Base-by-base conservation (phyloP, 2,797 vertebrate species). In the Parauchenoglanis ngamensis region DNA sequence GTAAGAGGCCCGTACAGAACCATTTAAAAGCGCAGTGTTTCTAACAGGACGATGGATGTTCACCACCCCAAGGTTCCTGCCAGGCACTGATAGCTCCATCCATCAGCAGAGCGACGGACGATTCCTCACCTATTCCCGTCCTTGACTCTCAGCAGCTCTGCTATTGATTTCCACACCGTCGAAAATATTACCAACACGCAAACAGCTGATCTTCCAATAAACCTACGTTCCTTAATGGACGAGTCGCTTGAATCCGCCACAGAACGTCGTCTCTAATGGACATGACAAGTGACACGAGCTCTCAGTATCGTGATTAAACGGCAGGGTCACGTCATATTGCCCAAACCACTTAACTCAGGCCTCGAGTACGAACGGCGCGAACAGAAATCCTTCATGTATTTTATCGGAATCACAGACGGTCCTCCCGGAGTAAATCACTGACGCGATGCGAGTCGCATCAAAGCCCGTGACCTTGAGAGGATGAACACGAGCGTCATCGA, bases 161-260 rank as follows among this genome's bases (percentile, higher is more conserved):
- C 40, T 89, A 92, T 90, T 87, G 91, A 91, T 91, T 90, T 91
- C 21, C 0, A 2, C 86, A 28, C 84, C 73, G 40, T 90, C 85
- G 90, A 92, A 92, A 90, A 91, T 85, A 91, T 92, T 89, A 91
- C 76, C 88, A 67, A 23, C 23, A 28, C 77, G 83, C 63, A 87
- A 89, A 88, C 88, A 68, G 83, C 88, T 28, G 10, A 85, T 87
- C 87, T 79, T 89, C 87, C 76, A 89, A 87, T 87, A 89, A 88
- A 88, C 81, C 75, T 78, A 67, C 28, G 19, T 67, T 87, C 78
- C 59, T 87, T 90, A 91, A 92, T 89, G 86, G 80, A 88, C 86
- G 44, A 31, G 73, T 59, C 54, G 57, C 85, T 89, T 90, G 73
- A 68, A 92, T 90, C 85, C 15, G 28, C 17, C n/a, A 25, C 13